Conservation (phyloP, 2,797 vertebrate genomes). For the Chiroxiphia lanceolata region DNA sequence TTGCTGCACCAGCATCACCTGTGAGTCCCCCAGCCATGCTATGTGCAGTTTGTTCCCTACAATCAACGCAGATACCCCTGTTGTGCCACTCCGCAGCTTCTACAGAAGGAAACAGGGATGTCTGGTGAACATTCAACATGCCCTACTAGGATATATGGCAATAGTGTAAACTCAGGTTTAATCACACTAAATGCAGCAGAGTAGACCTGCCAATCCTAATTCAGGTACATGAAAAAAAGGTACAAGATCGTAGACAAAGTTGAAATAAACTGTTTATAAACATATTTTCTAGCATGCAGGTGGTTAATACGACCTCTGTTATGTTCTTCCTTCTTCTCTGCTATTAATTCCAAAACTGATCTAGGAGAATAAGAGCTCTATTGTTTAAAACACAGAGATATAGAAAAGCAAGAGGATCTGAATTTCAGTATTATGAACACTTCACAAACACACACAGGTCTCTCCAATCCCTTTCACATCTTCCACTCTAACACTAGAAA, state of each 20-base stretch:
- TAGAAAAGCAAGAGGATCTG: not conserved
- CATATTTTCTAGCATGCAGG: not conserved
- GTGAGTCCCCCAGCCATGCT: conserved; percentile 95
- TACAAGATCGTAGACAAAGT: not conserved
- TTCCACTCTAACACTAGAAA: not conserved
- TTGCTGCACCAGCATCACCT: conserved; percentile 86
- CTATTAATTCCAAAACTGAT: not conserved
- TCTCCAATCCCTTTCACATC: not conserved
- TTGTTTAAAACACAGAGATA: not conserved
- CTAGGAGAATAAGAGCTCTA: not conserved
- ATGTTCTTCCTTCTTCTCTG: not conserved
- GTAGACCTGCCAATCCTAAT: not conserved
- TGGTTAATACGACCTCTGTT: not conserved
- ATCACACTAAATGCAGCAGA: not conserved
- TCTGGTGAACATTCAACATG: not conserved
- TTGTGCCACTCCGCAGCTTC: conserved; percentile 92
- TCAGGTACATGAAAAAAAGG: not conserved
- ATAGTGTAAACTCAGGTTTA: not conserved
- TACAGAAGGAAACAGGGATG: conserved; percentile 22
- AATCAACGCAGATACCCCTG: conserved; percentile 85
- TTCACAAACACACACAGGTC: not conserved
- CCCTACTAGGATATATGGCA: not conserved
- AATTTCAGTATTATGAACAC: not conserved
- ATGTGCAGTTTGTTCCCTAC: conserved; percentile 80
- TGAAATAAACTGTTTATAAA: not conserved